Conservation (phyloP, 2,888 invertebrate species). For the Thecophora atra region DNA sequence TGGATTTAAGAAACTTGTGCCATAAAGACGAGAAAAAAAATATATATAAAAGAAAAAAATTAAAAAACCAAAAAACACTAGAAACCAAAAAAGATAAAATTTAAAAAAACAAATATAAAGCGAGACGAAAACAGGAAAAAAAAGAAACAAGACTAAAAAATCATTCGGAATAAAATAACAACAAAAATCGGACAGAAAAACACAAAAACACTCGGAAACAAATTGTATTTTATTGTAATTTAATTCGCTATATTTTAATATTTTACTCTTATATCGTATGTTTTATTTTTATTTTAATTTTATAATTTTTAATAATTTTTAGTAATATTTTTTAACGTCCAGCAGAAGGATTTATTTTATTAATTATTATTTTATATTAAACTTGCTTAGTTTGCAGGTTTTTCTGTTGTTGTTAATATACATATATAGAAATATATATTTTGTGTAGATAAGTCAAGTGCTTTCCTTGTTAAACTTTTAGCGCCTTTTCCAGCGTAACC, state of each 20-base stretch:
- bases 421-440: neutral
- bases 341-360: neutral
- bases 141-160: constrained; percentile 4
- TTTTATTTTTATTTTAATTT: constrained; percentile 8
- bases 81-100: constrained; percentile 33
- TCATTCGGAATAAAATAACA: constrained; percentile 29
- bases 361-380: neutral
- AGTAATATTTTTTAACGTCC: too few relatives aligned
- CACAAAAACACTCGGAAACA: constrained; percentile 20
- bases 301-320: neutral
- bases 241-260: too few relatives aligned
- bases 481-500: neutral
- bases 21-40: constrained; percentile 55
- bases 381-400: neutral
- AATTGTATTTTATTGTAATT: too few relatives aligned
- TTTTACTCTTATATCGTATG: neutral
- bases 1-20: constrained; percentile 79
- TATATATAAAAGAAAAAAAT: neutral
- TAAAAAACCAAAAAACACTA: constrained; percentile 32
- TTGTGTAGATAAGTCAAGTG: neutral
- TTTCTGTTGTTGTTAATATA: constrained; percentile 1
- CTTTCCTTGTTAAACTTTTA: neutral
- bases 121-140: too few relatives aligned
- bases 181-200: constrained; percentile 30
- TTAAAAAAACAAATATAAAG: constrained; percentile 39